Percentiles rank a stretch among this genome's conserved stretches.
These are phyloP conservation scores for Apamea monoglypha DNA, from an alignment of 2,888 invertebrate genomes.

Conservation along the genomic window DNA sequence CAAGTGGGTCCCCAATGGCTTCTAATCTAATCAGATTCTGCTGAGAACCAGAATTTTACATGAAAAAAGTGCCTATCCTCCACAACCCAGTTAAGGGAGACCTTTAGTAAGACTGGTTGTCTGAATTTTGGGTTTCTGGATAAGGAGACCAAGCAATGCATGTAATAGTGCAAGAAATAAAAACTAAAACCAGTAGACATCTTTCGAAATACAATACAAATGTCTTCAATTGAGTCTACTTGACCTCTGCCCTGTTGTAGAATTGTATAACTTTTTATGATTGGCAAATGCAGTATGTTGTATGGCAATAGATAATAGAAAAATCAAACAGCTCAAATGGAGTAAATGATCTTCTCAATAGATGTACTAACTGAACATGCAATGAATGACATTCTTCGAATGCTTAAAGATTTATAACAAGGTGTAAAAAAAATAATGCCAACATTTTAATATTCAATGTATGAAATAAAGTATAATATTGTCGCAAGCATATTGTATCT, in stretches of 20 bases:
- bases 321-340: constrained; percentile 23
- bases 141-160: background rate
- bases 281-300: constrained; percentile 24
- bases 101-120: background rate
- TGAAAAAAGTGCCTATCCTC: background rate
- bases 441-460: background rate
- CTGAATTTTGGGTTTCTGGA: background rate
- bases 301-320: constrained; percentile 5
- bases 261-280: constrained; percentile 33
- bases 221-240: constrained; percentile 41
- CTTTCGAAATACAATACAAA: constrained; percentile 21
- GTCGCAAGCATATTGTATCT: background rate
- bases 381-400: constrained; percentile 39
- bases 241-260: constrained; percentile 24
- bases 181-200: constrained; percentile 2
- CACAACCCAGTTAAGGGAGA: background rate
- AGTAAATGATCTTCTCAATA: constrained; percentile 23
- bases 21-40: background rate
- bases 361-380: constrained; percentile 27
- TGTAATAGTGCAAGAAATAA: background rate
- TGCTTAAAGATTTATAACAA: no score
- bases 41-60: background rate
- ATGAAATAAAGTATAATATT: background rate
- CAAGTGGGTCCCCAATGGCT: background rate
- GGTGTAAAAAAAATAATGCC: no score